Evolutionary conservation across 1,140 invertebrate species (phyloP).

Genomic region (Onthophagus taurus): DNA sequence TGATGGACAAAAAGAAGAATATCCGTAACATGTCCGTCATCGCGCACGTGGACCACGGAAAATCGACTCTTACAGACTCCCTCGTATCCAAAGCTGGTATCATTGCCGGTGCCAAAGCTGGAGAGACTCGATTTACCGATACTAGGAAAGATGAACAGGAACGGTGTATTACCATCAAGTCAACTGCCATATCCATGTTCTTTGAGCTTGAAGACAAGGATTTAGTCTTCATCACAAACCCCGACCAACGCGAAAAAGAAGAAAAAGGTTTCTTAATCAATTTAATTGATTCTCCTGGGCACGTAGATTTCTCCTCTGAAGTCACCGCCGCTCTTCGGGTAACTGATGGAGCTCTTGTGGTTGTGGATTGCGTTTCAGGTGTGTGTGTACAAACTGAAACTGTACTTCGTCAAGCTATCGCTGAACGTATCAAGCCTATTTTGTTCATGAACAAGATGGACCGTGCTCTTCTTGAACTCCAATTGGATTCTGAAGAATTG

Average conservation of each 20-base stretch:
- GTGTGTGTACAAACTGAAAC: conserved; percentile 99
- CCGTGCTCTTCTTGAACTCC: conserved; percentile 89
- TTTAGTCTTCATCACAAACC: conserved; percentile 78
- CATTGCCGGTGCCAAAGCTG: conserved; percentile 96
- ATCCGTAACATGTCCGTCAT: conserved; percentile 99
- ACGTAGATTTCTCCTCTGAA: conserved; percentile 99
- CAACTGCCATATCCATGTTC: conserved; percentile 98
- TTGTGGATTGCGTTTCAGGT: conserved; percentile 99
- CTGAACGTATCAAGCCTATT: conserved; percentile 97
- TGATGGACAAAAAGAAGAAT: conserved; percentile 99
- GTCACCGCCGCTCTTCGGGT: conserved; percentile 98
- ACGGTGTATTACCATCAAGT: conserved; percentile 99
- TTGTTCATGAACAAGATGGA: conserved; percentile 99
- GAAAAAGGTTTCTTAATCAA: conserved; percentile 98
- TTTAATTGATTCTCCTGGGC: conserved; percentile 97
- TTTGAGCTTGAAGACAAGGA: conserved; percentile 92
- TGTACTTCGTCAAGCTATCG: conserved; percentile 96
- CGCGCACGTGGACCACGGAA: conserved; percentile 99
- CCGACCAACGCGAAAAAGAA: conserved; percentile 80
- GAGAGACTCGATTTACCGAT: conserved; percentile 98
- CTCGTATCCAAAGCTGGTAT: conserved; percentile 99
- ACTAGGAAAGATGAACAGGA: conserved; percentile 99
- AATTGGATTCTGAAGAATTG: conserved; percentile 91
- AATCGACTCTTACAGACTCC: conserved; percentile 98
- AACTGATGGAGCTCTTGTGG: conserved; percentile 97